Base-by-base conservation (phyloP, 2,113 vertebrate genomes). In the Indicator indicator region DNA sequence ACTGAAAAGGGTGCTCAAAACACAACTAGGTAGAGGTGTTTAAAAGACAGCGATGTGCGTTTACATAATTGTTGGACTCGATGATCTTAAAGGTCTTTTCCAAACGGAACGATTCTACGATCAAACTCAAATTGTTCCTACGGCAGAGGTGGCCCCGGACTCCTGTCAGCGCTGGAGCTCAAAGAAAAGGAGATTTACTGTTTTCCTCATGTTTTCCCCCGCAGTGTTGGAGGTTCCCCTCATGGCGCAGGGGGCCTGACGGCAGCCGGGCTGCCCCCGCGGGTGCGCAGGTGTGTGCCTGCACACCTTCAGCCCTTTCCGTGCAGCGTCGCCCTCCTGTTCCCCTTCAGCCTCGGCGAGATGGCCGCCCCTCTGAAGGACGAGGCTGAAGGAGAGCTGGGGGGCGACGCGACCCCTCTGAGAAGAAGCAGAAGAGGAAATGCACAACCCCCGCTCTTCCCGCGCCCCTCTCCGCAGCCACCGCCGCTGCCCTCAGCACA, bases 401-500 rank as follows among this genome's bases (percentile, higher is more conserved):
- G 36, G 26, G 62, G 5, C 3, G 15, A 4, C 28, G n/a, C 40
- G 10, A 6, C 28, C 12, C 18, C 42, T 24, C 48, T 32, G 48
- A 70, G 44, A 30, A 6, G 27, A 14, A 24, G 19, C 23, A 15
- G 9, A 20, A 19, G 26, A 32, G 63, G 63, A 52, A 50, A 17
- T 18, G 50, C 75, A 56, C 62, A 33, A 17, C 33, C 44, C 33
- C 84, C 68, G 68, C 76, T 48, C 82, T 94, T 77, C 75, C 91
- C 91, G 88, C 91, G 76, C 91, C 58, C 73, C 72, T 71, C 38
- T 44, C 74, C 40, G 28, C 73, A 33, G 42, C 93, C n/a, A 42
- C 75, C 68, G 68, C 85, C 67, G 88, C 93, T 91, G 85, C 91
- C 88, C 85, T 62, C 78, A 32, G 88, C 86, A 14, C 77, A 83